Evolutionary conservation across 1,140 invertebrate species (phyloP), one percentile per base, ranked within the genome.

Genomic region (Drosophila arawakana): DNA sequence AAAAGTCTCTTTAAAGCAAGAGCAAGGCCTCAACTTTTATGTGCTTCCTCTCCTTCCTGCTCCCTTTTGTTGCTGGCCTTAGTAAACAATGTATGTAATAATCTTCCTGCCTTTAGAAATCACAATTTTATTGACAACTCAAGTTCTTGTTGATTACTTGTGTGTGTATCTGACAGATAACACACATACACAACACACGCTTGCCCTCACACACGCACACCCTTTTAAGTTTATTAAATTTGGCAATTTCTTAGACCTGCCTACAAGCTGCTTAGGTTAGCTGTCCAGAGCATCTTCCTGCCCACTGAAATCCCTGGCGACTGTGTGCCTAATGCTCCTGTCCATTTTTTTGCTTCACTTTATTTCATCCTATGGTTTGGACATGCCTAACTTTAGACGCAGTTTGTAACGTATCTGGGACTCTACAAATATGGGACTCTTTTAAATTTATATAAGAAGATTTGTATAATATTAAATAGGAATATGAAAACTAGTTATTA

Each of bases 201-300:
- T 47, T 54, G 71, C 44, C 60, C 69, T 9, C 25, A 21, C 13
- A 80, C 73, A 80, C 62, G 43, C 66, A 80, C 60, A 88, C 80
- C 88, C 88, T 90, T 90, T 88, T 90, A 90, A 84, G 82, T 90
- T 90, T 90, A 90, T 90, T 90, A 91, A 90, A 90, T 90, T 90
- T 90, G 73, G 75, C 88, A 90, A 90, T 90, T 81, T 88, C 72
- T 89, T 89, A 90, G 78, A 73, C 69, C 75, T 69, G 63, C 72
- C 47, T 71, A 79, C 65, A 52, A 63, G 72, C 65, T 77, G 21
- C 18, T 25, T 59, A 18, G 21, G 39, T 15, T 57, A 70, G 70
- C 52, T 85, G 71, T 60, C 81, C 74, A 61, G 55, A 37, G 73
- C 49, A 54, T 55, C 68, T 46, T 50, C 30, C 66, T 44, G 39